Base-by-base conservation (phyloP, 2,888 invertebrate species). In the Drosophila mimica region DNA sequence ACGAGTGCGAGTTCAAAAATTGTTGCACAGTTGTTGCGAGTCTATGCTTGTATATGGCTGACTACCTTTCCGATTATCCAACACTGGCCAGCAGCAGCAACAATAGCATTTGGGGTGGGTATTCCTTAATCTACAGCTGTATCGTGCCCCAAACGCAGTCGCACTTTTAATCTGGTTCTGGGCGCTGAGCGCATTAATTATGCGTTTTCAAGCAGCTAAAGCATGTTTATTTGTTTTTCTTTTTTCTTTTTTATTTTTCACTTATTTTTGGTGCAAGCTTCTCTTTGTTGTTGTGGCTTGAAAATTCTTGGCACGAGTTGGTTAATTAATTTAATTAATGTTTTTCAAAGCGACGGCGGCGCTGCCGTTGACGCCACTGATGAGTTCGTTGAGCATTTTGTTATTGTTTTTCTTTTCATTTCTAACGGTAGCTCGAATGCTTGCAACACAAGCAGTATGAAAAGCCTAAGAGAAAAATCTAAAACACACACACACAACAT, bases 151-250 rank as follows among this genome's bases (percentile, higher is more conserved):
- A 69, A 34, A 52, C 67, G 40, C 64, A 59, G 62, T 25, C 78
- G 86, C 78, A 85, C 83, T 80, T 85, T 78, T 85, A 83, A 84
- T 80, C 77, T 79, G 65, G 87, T 87, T 87, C 87, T 89, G 87
- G 83, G 88, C 87, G 70, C 81, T 88, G 88, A 89, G 87, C 87
- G 89, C 89, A 87, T 87, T 87, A 87, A 87, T 87, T 87, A 87
- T 87, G 89, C 87, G 87, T 87, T 87, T 83, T 83, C 76, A 88
- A 83, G 68, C 89, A 81, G 70, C 71, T 78, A 64, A 69, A 58
- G 53, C 57, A 62, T 63, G 62, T 65, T 58, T 53, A 13, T 43
- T n/a, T 31, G 7, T 31, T 36, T 9, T 43, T 8, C 0, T 31
- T 28, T 53, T 11, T 53, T 30, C 33, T 5, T 30, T 58, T 28